Percentiles rank a stretch among this genome's conserved stretches.
phyloP scores from a whole-genome alignment of 2,888 invertebrate genomes.

The Agapostemon virescens region DNA sequence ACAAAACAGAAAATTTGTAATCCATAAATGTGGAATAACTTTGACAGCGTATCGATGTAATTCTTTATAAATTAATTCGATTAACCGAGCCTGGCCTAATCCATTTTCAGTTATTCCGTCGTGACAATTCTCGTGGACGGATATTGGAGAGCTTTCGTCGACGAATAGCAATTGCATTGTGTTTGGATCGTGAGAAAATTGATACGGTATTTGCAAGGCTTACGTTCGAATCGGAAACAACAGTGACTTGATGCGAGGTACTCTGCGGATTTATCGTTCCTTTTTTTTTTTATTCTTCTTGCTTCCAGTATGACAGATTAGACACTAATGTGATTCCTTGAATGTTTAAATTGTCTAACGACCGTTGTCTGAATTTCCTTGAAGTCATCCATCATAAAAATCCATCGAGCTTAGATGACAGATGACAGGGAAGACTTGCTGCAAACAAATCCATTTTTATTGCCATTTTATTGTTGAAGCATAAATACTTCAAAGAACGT shows the following conservation, averaged over 20 bases:
- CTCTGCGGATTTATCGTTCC: not conserved
- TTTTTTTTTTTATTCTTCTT: too few relatives aligned
- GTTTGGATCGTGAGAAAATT: not conserved
- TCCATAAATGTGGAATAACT: too few relatives aligned
- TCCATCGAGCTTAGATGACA: not conserved
- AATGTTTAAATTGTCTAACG: not conserved
- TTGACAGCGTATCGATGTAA: too few relatives aligned
- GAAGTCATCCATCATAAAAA: not conserved
- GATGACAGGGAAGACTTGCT: not conserved
- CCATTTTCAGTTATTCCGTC: not conserved
- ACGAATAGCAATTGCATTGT: not conserved
- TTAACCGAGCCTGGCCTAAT: not conserved
- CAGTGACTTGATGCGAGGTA: not conserved
- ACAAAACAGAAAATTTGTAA: too few relatives aligned
- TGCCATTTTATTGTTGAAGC: not conserved
- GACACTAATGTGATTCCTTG: not conserved
- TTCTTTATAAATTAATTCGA: too few relatives aligned
- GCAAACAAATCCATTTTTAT: constrained; percentile 6
- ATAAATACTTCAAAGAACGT: not conserved
- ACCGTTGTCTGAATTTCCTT: not conserved
- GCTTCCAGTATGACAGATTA: not conserved
- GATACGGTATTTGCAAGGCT: not conserved
- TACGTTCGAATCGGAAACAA: not conserved
- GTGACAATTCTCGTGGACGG: not conserved
- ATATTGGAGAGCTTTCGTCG: not conserved